These are phyloP conservation scores for Panthera uncia DNA, from an alignment of 2,113 vertebrate species.

Conservation along the genomic window DNA sequence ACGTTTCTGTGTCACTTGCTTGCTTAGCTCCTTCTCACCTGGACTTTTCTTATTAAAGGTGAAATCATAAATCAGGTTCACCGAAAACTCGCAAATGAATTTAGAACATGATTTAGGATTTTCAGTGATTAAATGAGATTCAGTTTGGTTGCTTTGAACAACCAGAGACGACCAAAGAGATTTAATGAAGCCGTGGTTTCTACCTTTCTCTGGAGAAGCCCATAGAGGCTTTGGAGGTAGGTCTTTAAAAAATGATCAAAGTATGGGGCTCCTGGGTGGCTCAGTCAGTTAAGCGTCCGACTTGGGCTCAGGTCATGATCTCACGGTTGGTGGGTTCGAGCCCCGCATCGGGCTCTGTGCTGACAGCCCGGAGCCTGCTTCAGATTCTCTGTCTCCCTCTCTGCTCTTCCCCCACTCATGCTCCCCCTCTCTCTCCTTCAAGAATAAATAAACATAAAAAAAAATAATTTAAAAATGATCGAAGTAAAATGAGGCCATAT, in stretches of 20 bases:
- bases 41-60: background rate
- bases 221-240: background rate
- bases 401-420: too few species aligned
- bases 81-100: background rate
- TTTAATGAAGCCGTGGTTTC: accelerated
- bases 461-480: background rate
- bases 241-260: background rate
- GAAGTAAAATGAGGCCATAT: background rate
- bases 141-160: too few species aligned
- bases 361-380: too few species aligned
- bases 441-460: too few species aligned
- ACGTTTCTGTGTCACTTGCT: background rate
- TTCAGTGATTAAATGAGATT: background rate
- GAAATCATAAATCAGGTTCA: background rate
- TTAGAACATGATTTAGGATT: background rate
- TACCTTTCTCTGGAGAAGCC: background rate
- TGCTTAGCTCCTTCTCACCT: background rate
- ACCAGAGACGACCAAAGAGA: too few species aligned
- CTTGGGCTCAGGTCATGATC: too few species aligned
- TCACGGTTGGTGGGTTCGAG: too few species aligned
- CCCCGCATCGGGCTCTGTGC: too few species aligned
- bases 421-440: too few species aligned
- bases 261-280: background rate
- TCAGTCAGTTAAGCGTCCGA: too few species aligned
- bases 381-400: too few species aligned